Conservation (phyloP, 2,113 vertebrate species). For the Eudorcas thomsonii region DNA sequence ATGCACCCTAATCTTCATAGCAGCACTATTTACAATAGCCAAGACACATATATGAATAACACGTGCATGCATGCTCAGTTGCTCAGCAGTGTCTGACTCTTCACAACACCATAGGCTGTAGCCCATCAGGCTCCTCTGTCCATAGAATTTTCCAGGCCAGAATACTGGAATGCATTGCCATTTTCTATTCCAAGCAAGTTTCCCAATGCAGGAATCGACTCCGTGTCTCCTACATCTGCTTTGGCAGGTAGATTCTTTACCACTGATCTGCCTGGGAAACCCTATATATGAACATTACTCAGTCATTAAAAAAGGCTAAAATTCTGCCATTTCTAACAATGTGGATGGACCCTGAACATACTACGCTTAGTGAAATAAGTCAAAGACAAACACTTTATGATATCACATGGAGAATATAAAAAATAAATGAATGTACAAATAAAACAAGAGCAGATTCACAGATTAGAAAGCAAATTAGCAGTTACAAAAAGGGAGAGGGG, state of each 20-base stretch:
- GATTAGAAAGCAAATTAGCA: background rate
- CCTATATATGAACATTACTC: background rate
- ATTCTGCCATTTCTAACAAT: background rate
- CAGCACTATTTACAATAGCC: background rate
- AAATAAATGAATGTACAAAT: background rate
- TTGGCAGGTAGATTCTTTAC: background rate
- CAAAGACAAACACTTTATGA: background rate
- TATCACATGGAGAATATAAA: background rate
- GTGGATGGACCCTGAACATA: background rate
- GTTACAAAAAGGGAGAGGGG: background rate
- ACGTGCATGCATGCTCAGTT: accelerated
- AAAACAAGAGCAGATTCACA: background rate
- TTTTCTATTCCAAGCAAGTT: background rate
- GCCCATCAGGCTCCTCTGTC: background rate
- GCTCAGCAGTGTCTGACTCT: background rate
- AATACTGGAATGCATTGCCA: background rate
- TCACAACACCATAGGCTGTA: background rate
- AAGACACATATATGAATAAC: background rate
- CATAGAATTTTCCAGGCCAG: background rate
- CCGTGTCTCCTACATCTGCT: background rate
- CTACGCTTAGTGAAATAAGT: background rate
- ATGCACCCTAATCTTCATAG: background rate
- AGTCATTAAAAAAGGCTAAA: background rate
- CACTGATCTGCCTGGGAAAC: background rate
- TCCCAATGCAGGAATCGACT: background rate